Base-by-base conservation (phyloP, 2,113 vertebrate species). In the Naja naja region DNA sequence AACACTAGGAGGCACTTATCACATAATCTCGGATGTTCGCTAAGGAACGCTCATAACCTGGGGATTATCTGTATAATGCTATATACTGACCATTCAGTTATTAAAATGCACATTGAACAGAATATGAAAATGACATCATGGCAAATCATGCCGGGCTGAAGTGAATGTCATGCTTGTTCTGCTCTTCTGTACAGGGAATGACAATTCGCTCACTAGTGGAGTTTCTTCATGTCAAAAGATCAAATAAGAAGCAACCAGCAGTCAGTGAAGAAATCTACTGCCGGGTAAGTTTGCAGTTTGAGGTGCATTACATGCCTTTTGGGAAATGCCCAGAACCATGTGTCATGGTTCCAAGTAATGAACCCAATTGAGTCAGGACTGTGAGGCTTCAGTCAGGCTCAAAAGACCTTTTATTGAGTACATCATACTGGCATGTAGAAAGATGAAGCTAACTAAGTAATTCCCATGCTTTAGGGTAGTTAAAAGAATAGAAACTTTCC, bases 161-260 rank as follows among this genome's bases (percentile, higher is more conserved):
- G 8, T 85, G 25, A 91, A n/a, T 18, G 47, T 87, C 34, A 53
- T 88, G 52, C 39, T 60, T 92, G 10, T 89, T 89, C 91, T 43
- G 69, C 49, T 90, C 91, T 86, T 39, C 45, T 96, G 93, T 55
- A 5, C 92, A 99, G 99, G 99, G 99, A 94, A 99, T 99, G 96
- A 99, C 98, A 47, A 99, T 99, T 94, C 98, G 99, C n/a, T 99
- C 99, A 49, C 94, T 99, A 91, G 98, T 99, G 88, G 98, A 99
- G 92, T 98, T 98, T 94, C 98, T 99, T 94, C 98, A 99, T 90
- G 98, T 99, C 85, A 99, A 99, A 96, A 98, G 98, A 95, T 98
- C 99, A 94, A 99, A 99, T 95, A 98, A 98, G 94, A 98, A 99
- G 43, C 98, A 98, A 43, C 98, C 98, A 93, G 98, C 98, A 94